These are phyloP conservation scores for Junco hyemalis DNA, from an alignment of 2,113 vertebrate species.

Conservation along the genomic window DNA sequence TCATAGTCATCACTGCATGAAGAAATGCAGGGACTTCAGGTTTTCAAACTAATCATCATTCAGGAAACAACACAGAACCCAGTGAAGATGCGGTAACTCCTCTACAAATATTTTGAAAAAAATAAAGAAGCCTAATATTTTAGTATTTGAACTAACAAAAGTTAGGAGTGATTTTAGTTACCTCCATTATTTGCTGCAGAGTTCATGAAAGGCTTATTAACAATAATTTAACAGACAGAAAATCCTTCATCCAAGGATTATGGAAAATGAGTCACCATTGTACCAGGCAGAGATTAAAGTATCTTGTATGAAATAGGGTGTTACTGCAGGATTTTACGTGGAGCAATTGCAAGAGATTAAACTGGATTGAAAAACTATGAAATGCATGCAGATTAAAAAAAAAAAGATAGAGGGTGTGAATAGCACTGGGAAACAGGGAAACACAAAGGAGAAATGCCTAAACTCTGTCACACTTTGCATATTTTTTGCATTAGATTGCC, in stretches of 20 bases:
- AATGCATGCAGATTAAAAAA: not conserved
- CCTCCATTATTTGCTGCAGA: not conserved
- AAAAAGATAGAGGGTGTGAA: not conserved
- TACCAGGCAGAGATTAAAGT: not conserved
- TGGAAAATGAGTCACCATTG: not conserved
- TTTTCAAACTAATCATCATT: not conserved
- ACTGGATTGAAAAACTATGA: not conserved
- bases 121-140: not conserved
- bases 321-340: not conserved
- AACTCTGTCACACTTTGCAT: not conserved
- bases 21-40: not conserved
- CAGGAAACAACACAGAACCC: not conserved
- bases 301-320: not conserved
- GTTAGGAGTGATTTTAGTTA: not conserved
- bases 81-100: not conserved
- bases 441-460: not conserved
- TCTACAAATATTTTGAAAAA: not conserved
- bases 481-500: not conserved
- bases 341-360: not conserved
- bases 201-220: not conserved
- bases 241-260: not conserved
- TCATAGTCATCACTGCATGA: not conserved
- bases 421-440: not conserved
- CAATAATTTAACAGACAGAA: not conserved
- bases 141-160: not conserved